These are phyloP conservation scores for Acrobasis consociella DNA, from an alignment of 2,888 invertebrate genomes.

Conservation along the genomic window DNA sequence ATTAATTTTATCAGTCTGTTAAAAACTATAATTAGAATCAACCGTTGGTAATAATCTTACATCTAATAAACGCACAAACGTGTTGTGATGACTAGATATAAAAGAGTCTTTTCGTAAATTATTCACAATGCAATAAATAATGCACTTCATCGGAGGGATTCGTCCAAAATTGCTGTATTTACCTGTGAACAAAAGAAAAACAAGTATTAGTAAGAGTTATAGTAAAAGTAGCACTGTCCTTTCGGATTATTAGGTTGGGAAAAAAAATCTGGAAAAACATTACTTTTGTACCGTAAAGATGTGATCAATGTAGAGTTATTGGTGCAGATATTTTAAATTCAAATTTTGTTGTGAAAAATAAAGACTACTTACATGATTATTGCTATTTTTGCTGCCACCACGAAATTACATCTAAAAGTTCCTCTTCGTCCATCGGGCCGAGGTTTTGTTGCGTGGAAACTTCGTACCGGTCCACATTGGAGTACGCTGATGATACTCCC, in stretches of 20 bases:
- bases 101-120: slow-evolving; percentile 76
- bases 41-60: slow-evolving; percentile 39
- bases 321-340: not conserved
- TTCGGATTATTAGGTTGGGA: not conserved
- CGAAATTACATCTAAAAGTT: slow-evolving; percentile 92
- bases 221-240: slow-evolving; percentile 22
- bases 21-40: slow-evolving; percentile 14
- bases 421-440: slow-evolving; percentile 93
- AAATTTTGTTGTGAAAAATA: not conserved
- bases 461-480: slow-evolving; percentile 71
- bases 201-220: slow-evolving; percentile 32
- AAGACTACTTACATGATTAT: slow-evolving; percentile 54
- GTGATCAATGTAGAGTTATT: not conserved
- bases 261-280: not conserved
- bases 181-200: slow-evolving; percentile 67
- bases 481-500: slow-evolving; percentile 79
- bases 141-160: slow-evolving; percentile 73
- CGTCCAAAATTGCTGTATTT: slow-evolving; percentile 53
- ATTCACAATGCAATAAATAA: slow-evolving; percentile 62
- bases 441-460: slow-evolving; percentile 76
- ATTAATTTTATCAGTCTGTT: not conserved
- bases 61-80: slow-evolving; percentile 70
- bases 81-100: slow-evolving; percentile 78
- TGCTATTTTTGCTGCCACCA: slow-evolving; percentile 90
- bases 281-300: not conserved